These are phyloP conservation scores for Caenorhabditis parvicauda DNA, from an alignment of 2,888 invertebrate species.

Conservation along the genomic window DNA sequence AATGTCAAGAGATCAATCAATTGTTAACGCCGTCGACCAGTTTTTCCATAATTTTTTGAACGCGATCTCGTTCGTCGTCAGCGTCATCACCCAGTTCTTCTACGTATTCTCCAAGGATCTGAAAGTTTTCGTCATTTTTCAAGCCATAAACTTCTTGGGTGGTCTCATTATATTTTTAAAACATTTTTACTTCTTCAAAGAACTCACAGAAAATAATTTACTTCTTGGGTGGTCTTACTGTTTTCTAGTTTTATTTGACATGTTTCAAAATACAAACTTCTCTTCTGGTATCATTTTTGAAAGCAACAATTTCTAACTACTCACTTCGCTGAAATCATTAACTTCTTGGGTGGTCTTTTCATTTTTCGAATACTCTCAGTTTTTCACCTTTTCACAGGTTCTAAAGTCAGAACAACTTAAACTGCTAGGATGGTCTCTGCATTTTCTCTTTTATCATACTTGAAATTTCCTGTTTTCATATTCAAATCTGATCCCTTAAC, in stretches of 20 bases:
- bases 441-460: too few species aligned
- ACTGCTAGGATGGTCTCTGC: too few species aligned
- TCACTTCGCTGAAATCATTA: too few species aligned
- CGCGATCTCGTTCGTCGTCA: conserved; percentile 25
- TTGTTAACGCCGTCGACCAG: conserved; percentile 5
- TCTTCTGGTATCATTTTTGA: background rate
- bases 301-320: too few species aligned
- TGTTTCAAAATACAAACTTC: background rate
- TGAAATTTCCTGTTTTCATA: too few species aligned
- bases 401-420: too few species aligned
- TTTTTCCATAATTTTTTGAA: conserved; percentile 24
- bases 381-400: too few species aligned
- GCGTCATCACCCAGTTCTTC: conserved; percentile 44
- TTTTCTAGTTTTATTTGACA: background rate
- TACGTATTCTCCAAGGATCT: conserved; percentile 39
- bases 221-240: background rate
- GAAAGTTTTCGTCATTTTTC: conserved; percentile 5
- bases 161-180: too few species aligned
- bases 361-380: too few species aligned
- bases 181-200: background rate
- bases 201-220: background rate
- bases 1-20: background rate
- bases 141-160: background rate
- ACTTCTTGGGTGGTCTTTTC: too few species aligned
- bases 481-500: too few species aligned